Percentiles rank a stretch among this genome's conserved stretches.
phyloP scores from a whole-genome alignment of 2,888 invertebrate species.

The Philopedon plagiatum region DNA sequence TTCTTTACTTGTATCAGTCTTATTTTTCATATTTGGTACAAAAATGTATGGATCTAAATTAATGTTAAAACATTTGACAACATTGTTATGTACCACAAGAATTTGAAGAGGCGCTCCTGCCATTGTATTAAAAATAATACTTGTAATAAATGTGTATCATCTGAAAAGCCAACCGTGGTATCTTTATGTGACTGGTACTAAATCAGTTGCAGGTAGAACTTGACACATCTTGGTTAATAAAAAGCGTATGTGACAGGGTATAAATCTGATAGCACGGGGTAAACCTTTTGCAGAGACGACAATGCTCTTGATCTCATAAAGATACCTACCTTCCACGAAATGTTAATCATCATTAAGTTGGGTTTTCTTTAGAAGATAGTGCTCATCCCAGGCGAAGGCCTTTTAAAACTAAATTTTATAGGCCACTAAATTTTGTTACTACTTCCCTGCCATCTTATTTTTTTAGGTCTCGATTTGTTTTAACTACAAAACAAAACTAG shows the following conservation, averaged over 20 bases:
- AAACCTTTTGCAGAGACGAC: neutral
- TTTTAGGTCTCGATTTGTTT: no score
- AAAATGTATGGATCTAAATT: no score
- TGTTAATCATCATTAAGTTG: no score
- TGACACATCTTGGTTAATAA: neutral
- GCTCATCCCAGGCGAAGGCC: no score
- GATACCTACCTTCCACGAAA: no score
- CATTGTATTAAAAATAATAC: constrained; percentile 24
- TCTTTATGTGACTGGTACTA: constrained; percentile 22
- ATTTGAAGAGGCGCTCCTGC: constrained; percentile 4
- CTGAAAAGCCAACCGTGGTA: neutral
- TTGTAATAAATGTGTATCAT: constrained; percentile 5
- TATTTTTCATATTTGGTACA: no score
- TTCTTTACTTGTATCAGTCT: no score
- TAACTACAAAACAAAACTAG: no score
- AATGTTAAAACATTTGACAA: neutral
- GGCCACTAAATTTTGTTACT: no score
- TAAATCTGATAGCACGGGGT: neutral
- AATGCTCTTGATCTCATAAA: neutral
- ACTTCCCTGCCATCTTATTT: no score
- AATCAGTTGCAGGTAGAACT: constrained; percentile 14
- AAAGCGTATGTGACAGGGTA: neutral
- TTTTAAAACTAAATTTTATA: no score
- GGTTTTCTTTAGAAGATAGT: no score
- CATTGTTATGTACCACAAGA: neutral